These are phyloP conservation scores for Parapristionchus giblindavisi DNA, from an alignment of 2,888 invertebrate species.

Conservation along the genomic window DNA sequence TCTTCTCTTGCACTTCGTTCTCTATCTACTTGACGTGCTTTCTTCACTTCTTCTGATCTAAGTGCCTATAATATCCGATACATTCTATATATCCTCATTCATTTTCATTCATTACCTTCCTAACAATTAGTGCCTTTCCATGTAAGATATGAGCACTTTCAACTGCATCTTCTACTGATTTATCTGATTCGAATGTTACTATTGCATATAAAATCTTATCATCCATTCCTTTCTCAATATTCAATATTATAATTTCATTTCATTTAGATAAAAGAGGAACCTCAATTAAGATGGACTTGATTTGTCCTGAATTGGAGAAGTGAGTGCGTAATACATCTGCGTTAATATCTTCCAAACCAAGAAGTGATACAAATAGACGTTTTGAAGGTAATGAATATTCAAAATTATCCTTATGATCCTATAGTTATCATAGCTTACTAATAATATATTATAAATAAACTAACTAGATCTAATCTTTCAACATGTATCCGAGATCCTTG, in stretches of 20 bases:
- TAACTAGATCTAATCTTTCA: slow-evolving; percentile 3
- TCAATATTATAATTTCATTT: neutral
- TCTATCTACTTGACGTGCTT: slow-evolving; percentile 16
- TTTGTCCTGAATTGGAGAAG: slow-evolving; percentile 28
- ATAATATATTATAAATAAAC: neutral
- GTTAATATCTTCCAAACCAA: slow-evolving; percentile 19
- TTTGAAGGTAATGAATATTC: slow-evolving; percentile 1
- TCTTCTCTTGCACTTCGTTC: slow-evolving; percentile 23
- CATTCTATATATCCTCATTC: neutral
- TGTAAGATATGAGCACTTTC: slow-evolving; percentile 12
- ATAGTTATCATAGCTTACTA: neutral
- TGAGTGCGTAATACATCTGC: neutral
- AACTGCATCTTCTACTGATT: slow-evolving; percentile 25
- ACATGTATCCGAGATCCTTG: slow-evolving; percentile 4
- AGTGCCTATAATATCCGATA: neutral
- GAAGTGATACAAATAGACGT: slow-evolving; percentile 24
- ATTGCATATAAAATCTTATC: slow-evolving; percentile 12
- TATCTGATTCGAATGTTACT: slow-evolving; percentile 27
- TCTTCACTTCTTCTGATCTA: slow-evolving; percentile 25
- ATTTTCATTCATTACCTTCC: slow-evolving; percentile 14
- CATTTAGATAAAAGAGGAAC: neutral
- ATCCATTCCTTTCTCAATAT: neutral
- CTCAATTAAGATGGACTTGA: neutral
- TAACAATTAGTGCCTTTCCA: slow-evolving; percentile 32
- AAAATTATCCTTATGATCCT: slow-evolving; percentile 18